Evolutionary conservation across 2,113 vertebrate genomes (phyloP), one percentile per base, ranked within the genome.

Genomic region (Rynchops niger): DNA sequence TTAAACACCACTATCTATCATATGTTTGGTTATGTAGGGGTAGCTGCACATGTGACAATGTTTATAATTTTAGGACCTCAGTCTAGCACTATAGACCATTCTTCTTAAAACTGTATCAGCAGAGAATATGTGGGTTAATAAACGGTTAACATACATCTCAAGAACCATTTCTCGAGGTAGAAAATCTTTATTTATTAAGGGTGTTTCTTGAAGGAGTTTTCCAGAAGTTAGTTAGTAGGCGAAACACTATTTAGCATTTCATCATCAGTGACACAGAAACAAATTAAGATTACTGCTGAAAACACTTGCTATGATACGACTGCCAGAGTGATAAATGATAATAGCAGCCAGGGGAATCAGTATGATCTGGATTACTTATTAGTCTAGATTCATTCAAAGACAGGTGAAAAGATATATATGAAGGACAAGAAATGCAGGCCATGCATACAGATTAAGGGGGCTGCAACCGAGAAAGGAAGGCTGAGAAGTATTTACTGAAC

Each of bases 271-370:
- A 90, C 79, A 96, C 36, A 83, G 71, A 93, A 95, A 93, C 56
- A 96, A 96, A 96, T 96, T 40, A 76, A 80, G 82, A 82, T 7
- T 93, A 91, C 92, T 86, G 82, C 82, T 80, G 78, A 93, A 94
- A 96, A 94, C 58, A 53, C 84, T 95, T 61, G 58, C 82, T 88
- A 30, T 45, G 53, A 86, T 88, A 86, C 62, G 82, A 56, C 66
- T 95, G 90, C 40, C 95, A 95, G 82, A 49, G 74, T 96, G 90
- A 96, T 32, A 69, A 90, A 97, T 3, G 22, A 19, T 26, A 90
- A 92, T 4, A 80, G 88, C 88, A 88, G 82, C 62, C 85, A 86
- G 58, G 88, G 82, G 74, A 86, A 90, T 88, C 70, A 16, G 82
- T 69, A 62, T 72, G 87, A 94, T 94, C 62, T 82, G 82, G 70